Evolutionary conservation across 2,888 invertebrate species (phyloP).

Genomic region (Andrena haemorrhoa): DNA sequence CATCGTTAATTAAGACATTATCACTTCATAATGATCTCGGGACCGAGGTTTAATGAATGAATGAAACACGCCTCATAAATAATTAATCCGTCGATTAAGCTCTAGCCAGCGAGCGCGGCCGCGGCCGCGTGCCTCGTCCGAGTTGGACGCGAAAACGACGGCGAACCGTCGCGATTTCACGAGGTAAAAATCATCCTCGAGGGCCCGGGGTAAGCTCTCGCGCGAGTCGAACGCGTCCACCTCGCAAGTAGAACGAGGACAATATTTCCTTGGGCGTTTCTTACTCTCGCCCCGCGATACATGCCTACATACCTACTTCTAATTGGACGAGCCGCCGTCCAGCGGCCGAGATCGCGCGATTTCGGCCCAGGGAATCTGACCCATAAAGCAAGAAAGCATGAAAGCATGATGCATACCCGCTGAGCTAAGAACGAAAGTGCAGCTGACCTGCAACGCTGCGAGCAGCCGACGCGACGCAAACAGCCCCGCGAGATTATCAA

Average conservation of each 20-base stretch:
- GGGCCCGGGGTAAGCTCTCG: background rate
- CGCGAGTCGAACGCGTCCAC: slow-evolving; percentile 13
- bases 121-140: background rate
- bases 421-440: slow-evolving; percentile 45
- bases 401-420: slow-evolving; percentile 62
- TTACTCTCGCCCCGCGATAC: slow-evolving; percentile 24
- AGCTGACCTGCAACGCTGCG: slow-evolving; percentile 34
- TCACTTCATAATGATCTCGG: slow-evolving; percentile 84
- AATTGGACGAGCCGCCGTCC: slow-evolving; percentile 48
- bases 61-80: slow-evolving; percentile 85
- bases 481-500: slow-evolving; percentile 12
- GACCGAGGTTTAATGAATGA: slow-evolving; percentile 83
- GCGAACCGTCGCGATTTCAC: background rate
- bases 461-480: background rate
- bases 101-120: slow-evolving; percentile 59
- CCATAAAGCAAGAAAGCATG: slow-evolving; percentile 69
- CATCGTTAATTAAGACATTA: slow-evolving; percentile 85
- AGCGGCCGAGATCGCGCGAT: slow-evolving; percentile 49
- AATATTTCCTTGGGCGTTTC: slow-evolving; percentile 13
- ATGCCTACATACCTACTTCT: slow-evolving; percentile 18
- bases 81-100: slow-evolving; percentile 81
- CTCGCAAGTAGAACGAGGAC: slow-evolving; percentile 48
- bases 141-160: slow-evolving; percentile 21
- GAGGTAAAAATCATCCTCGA: background rate
- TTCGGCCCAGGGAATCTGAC: slow-evolving; percentile 58